Base-by-base conservation (phyloP, 2,797 vertebrate genomes). In the Gallinago solitaria region DNA sequence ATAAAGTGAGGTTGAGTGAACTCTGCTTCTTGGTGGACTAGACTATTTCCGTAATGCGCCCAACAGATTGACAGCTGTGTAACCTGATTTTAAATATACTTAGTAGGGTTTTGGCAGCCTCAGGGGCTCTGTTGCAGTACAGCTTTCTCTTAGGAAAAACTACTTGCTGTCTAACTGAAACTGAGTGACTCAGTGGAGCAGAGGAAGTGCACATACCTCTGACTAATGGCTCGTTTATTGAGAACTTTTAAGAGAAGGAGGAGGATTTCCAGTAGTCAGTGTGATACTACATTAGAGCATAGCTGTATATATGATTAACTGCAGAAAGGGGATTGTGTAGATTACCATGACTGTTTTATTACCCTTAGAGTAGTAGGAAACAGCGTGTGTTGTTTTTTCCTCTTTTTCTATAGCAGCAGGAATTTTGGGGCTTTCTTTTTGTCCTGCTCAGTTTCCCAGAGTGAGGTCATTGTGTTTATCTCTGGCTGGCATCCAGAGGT, bases 331-430 rank as follows among this genome's bases (percentile, higher is more conserved):
- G 25, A 57, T 27, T 67, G 51, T 77, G 60, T 32, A 56, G 37
- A 24, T 83, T 41, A 41, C 13, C 5, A 6, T n/a, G 23, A 15
- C 16, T 50, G 53, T 35, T 88, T 74, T 37, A 17, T 54, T 53
- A 37, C 41, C 13, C 53, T 50, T 32, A 28, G 17, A 82, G 48
- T 48, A 13, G 19, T 20, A 56, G 41, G 32, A 85, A 85, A 41
- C 30, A 8, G 27, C 0, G 0, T 61, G 16, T 33, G 18, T 24
- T 35, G 2, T 11, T 69, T 63, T 86, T 63, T 4, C 3, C 11
- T 53, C 50, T 64, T n/a, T 78, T 71, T 89, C 14, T 69, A 1
- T 61, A 47, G 27, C 37, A 84, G n/a, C n/a, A 63, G n/a, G 33
- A 30, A 28, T 84, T 45, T 71, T 71, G 41, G 16, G 32, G 28